Evolutionary conservation across 2,797 vertebrate species (phyloP).

Genomic region (Moxostoma hubbsi): DNA sequence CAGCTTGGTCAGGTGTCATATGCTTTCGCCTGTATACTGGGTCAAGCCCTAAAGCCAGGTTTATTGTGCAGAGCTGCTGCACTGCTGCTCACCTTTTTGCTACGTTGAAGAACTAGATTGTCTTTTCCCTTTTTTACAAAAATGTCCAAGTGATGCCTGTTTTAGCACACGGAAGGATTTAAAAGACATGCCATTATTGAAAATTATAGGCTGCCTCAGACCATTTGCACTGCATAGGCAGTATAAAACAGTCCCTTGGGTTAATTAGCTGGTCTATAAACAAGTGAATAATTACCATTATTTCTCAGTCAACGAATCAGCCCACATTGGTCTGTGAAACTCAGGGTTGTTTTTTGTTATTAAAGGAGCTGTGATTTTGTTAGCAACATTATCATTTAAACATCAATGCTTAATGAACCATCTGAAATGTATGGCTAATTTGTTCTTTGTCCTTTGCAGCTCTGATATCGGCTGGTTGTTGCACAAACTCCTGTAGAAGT

Average conservation of each 20-base stretch:
- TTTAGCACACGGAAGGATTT: background rate
- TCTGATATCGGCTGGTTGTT: conserved; percentile 66
- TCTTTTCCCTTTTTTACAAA: conserved; percentile 1
- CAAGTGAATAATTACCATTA: conserved; percentile 34
- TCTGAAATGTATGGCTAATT: background rate
- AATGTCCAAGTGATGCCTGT: background rate
- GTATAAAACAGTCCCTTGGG: background rate
- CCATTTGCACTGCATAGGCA: background rate
- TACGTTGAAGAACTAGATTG: background rate
- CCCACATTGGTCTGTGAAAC: conserved; percentile 13
- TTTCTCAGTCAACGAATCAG: conserved; percentile 12
- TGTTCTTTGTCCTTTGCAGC: conserved; percentile 52
- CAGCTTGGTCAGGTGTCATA: too few relatives aligned
- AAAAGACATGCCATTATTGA: background rate
- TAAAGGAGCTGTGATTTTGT: background rate
- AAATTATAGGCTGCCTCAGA: background rate
- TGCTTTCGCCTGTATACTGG: too few relatives aligned
- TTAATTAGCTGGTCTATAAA: conserved; percentile 34
- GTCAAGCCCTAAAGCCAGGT: background rate
- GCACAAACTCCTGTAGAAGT: conserved; percentile 65
- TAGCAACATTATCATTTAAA: conserved; percentile 4
- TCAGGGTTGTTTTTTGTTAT: background rate
- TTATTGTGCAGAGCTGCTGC: background rate
- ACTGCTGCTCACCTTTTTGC: background rate
- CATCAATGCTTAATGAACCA: conserved; percentile 1